These are phyloP conservation scores for Momotus momota DNA, from an alignment of 2,797 vertebrate genomes.

Conservation along the genomic window DNA sequence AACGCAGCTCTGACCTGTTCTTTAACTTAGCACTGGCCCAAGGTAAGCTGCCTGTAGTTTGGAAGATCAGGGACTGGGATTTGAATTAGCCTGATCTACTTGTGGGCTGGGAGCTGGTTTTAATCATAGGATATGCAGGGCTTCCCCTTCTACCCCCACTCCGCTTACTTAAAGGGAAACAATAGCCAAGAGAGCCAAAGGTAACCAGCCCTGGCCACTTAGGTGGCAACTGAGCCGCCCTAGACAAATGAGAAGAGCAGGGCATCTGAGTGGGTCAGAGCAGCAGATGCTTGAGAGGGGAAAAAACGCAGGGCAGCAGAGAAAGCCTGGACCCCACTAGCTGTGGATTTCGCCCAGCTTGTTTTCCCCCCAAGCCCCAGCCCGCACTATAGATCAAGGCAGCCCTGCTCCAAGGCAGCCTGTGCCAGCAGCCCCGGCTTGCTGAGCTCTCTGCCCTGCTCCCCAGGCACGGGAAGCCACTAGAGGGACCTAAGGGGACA, in stretches of 20 bases:
- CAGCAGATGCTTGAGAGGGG: background rate
- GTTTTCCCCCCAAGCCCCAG: background rate
- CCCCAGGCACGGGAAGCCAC: background rate
- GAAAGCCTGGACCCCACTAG: background rate
- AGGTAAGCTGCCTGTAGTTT: background rate
- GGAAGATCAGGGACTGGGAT: background rate
- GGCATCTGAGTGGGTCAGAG: background rate
- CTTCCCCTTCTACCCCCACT: background rate
- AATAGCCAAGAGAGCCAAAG: background rate
- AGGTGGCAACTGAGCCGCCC: background rate
- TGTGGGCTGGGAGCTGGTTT: background rate
- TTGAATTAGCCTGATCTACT: background rate
- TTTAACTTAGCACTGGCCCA: background rate
- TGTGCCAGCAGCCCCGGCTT: fast-evolving
- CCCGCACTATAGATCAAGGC: background rate
- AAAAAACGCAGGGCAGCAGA: background rate
- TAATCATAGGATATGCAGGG: background rate
- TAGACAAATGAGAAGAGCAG: background rate
- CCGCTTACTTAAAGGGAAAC: background rate
- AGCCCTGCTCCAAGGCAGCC: background rate
- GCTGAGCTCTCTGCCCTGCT: background rate
- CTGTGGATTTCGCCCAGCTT: background rate
- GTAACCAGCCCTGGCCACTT: background rate
- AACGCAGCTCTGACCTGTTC: background rate
- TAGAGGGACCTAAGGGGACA: background rate